phyloP scores from a whole-genome alignment of 2,888 invertebrate genomes.

The Barypeithes pellucidus region DNA sequence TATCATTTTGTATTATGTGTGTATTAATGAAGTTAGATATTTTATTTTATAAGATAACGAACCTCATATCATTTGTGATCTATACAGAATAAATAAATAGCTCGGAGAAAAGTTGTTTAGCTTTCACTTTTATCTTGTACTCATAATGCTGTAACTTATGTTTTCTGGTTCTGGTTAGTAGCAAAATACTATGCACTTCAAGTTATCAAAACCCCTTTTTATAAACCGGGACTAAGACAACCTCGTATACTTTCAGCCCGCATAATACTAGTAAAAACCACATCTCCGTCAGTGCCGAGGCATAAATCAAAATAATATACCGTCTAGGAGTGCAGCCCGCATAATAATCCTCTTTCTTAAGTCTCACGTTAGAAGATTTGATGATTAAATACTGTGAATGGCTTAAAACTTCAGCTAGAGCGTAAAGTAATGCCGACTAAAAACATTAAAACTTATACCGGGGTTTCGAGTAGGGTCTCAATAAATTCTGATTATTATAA shows the following conservation, averaged over 20 bases:
- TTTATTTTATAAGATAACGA: not conserved
- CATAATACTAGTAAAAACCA: conserved; percentile 38
- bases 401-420: conserved; percentile 8
- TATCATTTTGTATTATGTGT: no score
- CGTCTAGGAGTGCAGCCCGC: conserved; percentile 32
- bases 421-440: conserved; percentile 1
- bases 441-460: not conserved
- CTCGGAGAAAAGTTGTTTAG: no score
- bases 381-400: conserved; percentile 33
- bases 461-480: no score
- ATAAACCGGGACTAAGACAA: conserved; percentile 28
- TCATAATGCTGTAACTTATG: not conserved
- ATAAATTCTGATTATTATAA: no score
- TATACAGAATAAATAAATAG: no score
- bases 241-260: conserved; percentile 32
- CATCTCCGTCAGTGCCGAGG: conserved; percentile 25
- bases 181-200: conserved; percentile 21
- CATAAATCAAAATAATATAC: conserved; percentile 38
- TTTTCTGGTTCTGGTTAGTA: conserved; percentile 25
- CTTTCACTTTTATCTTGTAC: no score
- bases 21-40: not conserved
- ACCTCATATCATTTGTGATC: no score
- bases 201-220: conserved; percentile 17
- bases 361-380: conserved; percentile 27
- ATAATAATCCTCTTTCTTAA: conserved; percentile 35